Conservation (phyloP, 2,888 invertebrate genomes). For the Cybosia mesomella region DNA sequence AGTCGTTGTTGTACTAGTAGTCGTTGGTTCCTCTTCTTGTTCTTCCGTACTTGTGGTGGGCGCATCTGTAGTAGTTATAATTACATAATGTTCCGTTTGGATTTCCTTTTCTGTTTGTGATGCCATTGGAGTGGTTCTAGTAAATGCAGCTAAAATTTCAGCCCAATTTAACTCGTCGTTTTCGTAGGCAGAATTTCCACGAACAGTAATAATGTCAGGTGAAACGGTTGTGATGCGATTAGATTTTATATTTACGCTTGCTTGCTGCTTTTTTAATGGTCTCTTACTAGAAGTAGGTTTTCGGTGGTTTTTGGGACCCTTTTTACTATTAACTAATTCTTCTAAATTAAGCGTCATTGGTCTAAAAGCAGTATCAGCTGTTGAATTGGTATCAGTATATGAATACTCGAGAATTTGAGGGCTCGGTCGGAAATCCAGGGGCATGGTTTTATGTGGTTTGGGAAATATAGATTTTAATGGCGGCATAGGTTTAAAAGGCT, state of each 20-base stretch:
- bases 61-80: conserved; percentile 50
- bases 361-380: conserved; percentile 72
- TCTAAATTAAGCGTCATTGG: conserved; percentile 71
- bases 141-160: conserved; percentile 73
- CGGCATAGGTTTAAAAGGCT: conserved; percentile 83
- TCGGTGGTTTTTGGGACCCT: conserved; percentile 59
- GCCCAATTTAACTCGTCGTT: conserved; percentile 71
- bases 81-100: conserved; percentile 50
- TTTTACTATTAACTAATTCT: conserved; percentile 50
- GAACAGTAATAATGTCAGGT: conserved; percentile 77
- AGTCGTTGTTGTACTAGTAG: conserved; percentile 43
- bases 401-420: conserved; percentile 77
- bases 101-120: conserved; percentile 58
- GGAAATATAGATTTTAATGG: conserved; percentile 70
- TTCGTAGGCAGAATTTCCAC: conserved; percentile 56
- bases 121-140: conserved; percentile 79
- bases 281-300: conserved; percentile 62
- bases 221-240: conserved; percentile 63
- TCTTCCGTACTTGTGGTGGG: conserved; percentile 41
- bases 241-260: conserved; percentile 60
- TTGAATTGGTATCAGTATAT: conserved; percentile 68
- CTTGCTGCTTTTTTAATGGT: conserved; percentile 67
- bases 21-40: conserved; percentile 15
- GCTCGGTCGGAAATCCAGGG: conserved; percentile 77
- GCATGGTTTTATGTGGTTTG: conserved; percentile 65